Evolutionary conservation across 2,797 vertebrate species (phyloP).

Genomic region (Tympanoctomys barrerae): DNA sequence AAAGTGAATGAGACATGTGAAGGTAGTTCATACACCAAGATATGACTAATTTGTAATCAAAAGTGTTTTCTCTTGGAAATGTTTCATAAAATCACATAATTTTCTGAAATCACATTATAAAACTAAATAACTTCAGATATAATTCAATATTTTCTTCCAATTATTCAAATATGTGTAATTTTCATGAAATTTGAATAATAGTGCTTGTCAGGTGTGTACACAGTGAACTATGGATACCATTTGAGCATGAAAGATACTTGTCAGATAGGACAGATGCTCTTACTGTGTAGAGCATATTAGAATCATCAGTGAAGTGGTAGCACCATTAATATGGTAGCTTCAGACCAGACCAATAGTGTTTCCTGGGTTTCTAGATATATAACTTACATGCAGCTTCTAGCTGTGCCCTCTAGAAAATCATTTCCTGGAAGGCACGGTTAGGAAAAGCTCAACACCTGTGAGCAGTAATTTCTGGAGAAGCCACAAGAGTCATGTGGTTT

Average conservation of each 20-base stretch:
- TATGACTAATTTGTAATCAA: conserved; percentile 3
- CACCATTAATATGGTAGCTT: neutral
- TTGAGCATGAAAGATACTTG: neutral
- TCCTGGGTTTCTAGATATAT: neutral
- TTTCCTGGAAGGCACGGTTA: neutral
- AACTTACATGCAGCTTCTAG: neutral
- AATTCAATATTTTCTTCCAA: neutral
- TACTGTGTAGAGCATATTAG: neutral
- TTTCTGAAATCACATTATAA: neutral
- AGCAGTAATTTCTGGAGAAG: too few relatives aligned
- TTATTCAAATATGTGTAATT: neutral
- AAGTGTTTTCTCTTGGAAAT: neutral
- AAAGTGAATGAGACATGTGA: neutral
- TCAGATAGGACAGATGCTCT: neutral
- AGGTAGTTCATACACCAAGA: neutral
- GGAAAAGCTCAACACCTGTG: neutral
- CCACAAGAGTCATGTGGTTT: accelerated
- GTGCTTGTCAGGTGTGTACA: neutral
- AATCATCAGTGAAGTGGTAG: neutral
- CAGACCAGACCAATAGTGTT: neutral
- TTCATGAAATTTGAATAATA: neutral
- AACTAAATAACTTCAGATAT: neutral
- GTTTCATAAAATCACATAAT: neutral
- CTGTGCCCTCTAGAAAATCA: neutral
- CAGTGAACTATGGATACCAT: neutral